A percentile compares a stretch with the other conserved stretches of the same genome.
These are phyloP conservation scores for Drosophila macrothrix DNA, from an alignment of 2,888 invertebrate genomes.

Conservation along the genomic window DNA sequence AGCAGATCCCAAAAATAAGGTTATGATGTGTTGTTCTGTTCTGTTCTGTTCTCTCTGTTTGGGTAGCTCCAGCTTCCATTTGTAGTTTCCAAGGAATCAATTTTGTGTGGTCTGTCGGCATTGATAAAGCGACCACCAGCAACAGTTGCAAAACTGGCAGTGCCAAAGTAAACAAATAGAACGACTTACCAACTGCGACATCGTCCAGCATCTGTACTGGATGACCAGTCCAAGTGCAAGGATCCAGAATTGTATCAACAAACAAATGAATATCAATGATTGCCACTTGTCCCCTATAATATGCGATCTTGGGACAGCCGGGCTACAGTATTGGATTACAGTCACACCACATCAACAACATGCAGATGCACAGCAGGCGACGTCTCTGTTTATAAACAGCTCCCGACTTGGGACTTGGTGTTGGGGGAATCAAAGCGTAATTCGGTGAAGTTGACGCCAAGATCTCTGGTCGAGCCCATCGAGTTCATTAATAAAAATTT, in stretches of 20 bases:
- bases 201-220: constrained; percentile 4
- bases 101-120: constrained; percentile 73
- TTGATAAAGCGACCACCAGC: constrained; percentile 68
- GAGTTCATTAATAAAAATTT: constrained; percentile 30
- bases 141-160: constrained; percentile 62
- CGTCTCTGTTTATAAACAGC: constrained; percentile 38
- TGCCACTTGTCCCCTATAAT: constrained; percentile 52
- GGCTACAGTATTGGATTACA: constrained; percentile 56
- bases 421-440: constrained; percentile 50
- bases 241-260: constrained; percentile 58
- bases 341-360: constrained; percentile 15
- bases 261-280: constrained; percentile 47
- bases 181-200: constrained; percentile 12
- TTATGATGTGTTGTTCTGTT: not conserved
- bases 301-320: constrained; percentile 13
- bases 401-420: constrained; percentile 7
- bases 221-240: constrained; percentile 33
- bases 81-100: constrained; percentile 40
- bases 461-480: constrained; percentile 3
- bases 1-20: not conserved
- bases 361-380: constrained; percentile 34
- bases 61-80: not conserved
- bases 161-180: constrained; percentile 54
- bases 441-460: constrained; percentile 59
- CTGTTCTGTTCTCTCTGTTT: too few relatives aligned